Percentiles rank a stretch among this genome's conserved stretches.
These are phyloP conservation scores for Pseudochirops cupreus DNA, from an alignment of 2,797 vertebrate genomes.

Conservation along the genomic window DNA sequence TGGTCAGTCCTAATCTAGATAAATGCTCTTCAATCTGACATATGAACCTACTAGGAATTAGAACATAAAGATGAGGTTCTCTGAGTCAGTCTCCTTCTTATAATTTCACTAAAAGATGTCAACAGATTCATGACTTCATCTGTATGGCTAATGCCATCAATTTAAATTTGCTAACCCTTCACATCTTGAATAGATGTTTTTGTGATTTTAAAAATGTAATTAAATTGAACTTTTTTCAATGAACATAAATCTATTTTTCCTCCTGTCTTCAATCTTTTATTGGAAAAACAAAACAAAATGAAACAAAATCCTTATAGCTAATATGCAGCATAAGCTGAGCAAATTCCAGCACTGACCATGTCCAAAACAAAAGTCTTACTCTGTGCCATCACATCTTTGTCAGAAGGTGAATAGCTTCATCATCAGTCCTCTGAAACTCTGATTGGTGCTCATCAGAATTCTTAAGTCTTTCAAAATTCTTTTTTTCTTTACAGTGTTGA, in stretches of 20 bases:
- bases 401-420: not conserved
- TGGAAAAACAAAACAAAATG: not conserved
- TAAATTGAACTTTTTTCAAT: not conserved
- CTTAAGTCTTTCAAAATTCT: not conserved
- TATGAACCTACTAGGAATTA: not conserved
- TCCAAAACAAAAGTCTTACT: not conserved
- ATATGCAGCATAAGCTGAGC: not conserved
- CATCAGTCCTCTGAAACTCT: not conserved
- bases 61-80: not conserved
- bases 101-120: not conserved
- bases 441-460: not conserved
- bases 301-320: not conserved
- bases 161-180: not conserved
- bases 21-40: not conserved
- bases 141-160: not conserved
- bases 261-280: not conserved
- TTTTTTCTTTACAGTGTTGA: not conserved
- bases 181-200: not conserved
- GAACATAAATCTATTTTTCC: not conserved
- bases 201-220: not conserved
- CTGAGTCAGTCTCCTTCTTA: not conserved
- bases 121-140: not conserved
- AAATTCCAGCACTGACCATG: not conserved
- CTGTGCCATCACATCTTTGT: not conserved
- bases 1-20: not conserved